Evolutionary conservation across 2,888 invertebrate genomes (phyloP), one percentile per base, ranked within the genome.

Genomic region (Amphipyra berbera): DNA sequence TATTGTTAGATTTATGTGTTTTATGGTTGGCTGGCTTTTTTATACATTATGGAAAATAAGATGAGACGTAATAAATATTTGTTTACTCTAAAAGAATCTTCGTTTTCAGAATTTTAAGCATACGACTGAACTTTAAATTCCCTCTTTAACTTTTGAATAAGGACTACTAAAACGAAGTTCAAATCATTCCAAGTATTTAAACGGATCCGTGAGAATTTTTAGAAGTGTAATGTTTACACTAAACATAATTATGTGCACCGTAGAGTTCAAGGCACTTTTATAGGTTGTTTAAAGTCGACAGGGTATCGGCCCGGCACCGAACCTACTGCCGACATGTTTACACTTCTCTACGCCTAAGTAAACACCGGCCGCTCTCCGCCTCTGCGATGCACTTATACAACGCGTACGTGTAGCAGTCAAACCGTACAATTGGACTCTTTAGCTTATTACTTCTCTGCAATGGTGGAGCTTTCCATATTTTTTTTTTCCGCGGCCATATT

Each of bases 291-390:
- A 76, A 76, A 76, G 80, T 73, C 71, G 63, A 61, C 69, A 66
- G 65, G 63, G 65, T 68, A 76, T 66, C 67, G 78, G 68, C 46
- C 69, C 59, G 57, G 70, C 56, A 72, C 78, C 75, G 62, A 74
- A 86, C 83, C 66, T 68, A 75, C 76, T 81, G 83, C 61, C 65
- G 73, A 63, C 59, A 67, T 90, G 88, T 91, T 90, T 90, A 88
- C 87, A 79, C 81, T 86, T 74, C 82, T 82, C 82, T 82, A 82
- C 81, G 86, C 89, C 87, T 88, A 88, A 86, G 82, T 85, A 91
- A 91, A 92, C 90, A 90, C 48, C 54, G 50, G 90, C 48, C 54
- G 50, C 72, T 61, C 68, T 54, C 78, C 75, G 76, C 78, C 81
- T 76, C 61, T 48, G 30, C 63, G 66, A 69, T 82, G 82, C 79